Conservation (phyloP, 2,888 invertebrate species). For the Pasiphila rectangulata region DNA sequence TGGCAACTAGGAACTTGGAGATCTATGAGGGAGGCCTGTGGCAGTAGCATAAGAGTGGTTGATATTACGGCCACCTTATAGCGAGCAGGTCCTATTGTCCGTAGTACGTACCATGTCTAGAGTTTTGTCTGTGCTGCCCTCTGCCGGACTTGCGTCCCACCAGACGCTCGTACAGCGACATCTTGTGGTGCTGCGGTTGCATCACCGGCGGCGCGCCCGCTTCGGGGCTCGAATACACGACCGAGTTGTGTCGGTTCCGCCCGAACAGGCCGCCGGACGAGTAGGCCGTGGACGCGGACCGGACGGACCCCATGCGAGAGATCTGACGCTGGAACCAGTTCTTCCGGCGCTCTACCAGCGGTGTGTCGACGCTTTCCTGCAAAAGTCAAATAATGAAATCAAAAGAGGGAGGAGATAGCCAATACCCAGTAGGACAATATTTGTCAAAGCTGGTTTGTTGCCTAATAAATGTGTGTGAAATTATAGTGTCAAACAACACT, state of each 20-base stretch:
- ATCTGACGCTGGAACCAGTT: conserved; percentile 94
- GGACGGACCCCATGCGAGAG: conserved; percentile 91
- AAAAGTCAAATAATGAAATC: conserved; percentile 31
- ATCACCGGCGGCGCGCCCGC: conserved; percentile 58
- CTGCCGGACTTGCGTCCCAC: conserved; percentile 90
- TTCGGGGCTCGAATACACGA: conserved; percentile 84
- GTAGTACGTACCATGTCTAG: conserved; percentile 83
- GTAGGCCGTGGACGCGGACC: conserved; percentile 92
- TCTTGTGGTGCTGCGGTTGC: conserved; percentile 81
- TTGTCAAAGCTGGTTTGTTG: too few species aligned
- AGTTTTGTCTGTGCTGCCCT: conserved; percentile 82
- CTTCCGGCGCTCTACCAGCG: conserved; percentile 90
- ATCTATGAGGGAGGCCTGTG: too few species aligned
- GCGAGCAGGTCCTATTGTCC: too few species aligned
- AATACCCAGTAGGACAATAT: not conserved
- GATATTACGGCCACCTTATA: too few species aligned
- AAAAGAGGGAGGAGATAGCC: not conserved
- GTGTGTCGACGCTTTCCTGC: conserved; percentile 94
- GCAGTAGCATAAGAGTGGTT: too few species aligned
- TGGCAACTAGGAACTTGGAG: too few species aligned
- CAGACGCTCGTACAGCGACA: conserved; percentile 91
- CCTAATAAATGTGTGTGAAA: too few species aligned
- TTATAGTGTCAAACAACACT: too few species aligned
- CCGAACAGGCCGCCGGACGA: conserved; percentile 88
- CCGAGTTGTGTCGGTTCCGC: conserved; percentile 89